Conservation (phyloP, 2,797 vertebrate genomes). For the Anolis apletophallus region DNA sequence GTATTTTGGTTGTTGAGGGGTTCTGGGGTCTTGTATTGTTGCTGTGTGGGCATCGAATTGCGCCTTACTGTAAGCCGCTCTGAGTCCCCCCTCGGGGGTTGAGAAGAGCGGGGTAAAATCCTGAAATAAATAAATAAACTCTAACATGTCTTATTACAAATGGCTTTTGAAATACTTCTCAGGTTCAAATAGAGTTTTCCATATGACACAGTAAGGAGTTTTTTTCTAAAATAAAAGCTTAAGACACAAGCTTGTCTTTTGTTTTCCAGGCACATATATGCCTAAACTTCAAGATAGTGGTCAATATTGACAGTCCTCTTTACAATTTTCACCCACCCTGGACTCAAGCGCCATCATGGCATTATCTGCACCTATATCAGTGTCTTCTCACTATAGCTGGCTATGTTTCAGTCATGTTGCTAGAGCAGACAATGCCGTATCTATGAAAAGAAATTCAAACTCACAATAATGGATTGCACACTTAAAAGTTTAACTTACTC, state of each 20-base stretch:
- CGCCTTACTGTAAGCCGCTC: too few species aligned
- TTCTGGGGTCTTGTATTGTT: too few species aligned
- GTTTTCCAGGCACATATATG: slow-evolving; percentile 3
- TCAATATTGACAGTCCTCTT: slow-evolving; percentile 51
- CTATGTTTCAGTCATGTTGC: slow-evolving; percentile 65
- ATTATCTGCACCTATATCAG: background rate
- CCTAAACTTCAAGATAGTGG: slow-evolving; percentile 52
- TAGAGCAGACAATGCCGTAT: slow-evolving; percentile 51
- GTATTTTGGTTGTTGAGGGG: too few species aligned
- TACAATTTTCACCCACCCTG: slow-evolving; percentile 60
- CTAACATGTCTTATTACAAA: background rate
- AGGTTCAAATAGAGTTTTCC: background rate
- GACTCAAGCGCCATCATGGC: slow-evolving; percentile 16
- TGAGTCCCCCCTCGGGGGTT: too few species aligned
- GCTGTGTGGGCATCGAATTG: too few species aligned
- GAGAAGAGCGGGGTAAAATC: too few species aligned
- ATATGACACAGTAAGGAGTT: background rate
- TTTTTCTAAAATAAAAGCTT: background rate
- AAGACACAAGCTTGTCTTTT: background rate
- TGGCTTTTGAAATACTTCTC: background rate
- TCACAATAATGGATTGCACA: slow-evolving; percentile 62
- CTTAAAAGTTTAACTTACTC: slow-evolving; percentile 61
- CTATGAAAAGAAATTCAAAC: slow-evolving; percentile 66
- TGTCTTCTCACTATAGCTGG: slow-evolving; percentile 57
- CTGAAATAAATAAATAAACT: too few species aligned